Evolutionary conservation across 2,888 invertebrate genomes (phyloP).

Genomic region (Synanthedon formicaeformis): DNA sequence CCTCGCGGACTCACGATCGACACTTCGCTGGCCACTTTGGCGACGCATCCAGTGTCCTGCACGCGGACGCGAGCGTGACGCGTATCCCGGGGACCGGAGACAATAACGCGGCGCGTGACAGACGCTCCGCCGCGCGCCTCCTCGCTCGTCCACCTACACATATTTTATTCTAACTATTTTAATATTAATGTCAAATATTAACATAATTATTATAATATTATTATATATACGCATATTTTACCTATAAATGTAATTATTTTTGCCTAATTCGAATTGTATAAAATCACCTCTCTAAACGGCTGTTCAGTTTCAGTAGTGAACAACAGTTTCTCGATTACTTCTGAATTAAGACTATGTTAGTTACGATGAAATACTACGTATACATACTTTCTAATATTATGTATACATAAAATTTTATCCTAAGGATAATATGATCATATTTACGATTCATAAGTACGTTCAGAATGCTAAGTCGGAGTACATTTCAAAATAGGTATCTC

Average conservation of each 20-base stretch:
- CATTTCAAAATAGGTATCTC: conserved; percentile 59
- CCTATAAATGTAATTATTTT: conserved; percentile 67
- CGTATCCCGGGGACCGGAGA: conserved; percentile 20
- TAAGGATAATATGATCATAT: conserved; percentile 67
- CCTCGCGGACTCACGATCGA: conserved; percentile 2
- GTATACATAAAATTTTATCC: conserved; percentile 68
- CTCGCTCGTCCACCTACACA: conserved; percentile 65
- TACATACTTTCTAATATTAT: conserved; percentile 68
- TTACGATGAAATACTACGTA: conserved; percentile 40
- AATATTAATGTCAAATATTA: conserved; percentile 71
- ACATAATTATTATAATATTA: conserved; percentile 67
- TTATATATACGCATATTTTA: conserved; percentile 66
- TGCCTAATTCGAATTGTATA: conserved; percentile 70
- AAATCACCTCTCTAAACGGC: conserved; percentile 63
- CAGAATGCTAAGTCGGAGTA: conserved; percentile 55
- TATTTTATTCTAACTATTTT: conserved; percentile 65
- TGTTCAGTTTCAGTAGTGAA: conserved; percentile 62
- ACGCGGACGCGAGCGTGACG: conserved; percentile 8
- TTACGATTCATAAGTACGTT: conserved; percentile 62
- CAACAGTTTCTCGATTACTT: conserved; percentile 61
- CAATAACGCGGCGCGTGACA: conserved; percentile 39
- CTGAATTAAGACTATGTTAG: conserved; percentile 66
- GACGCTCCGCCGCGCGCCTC: conserved; percentile 37
- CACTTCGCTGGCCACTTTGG: conserved; percentile 5
- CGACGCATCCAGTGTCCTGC: conserved; percentile 5